Conservation (phyloP, 2,113 vertebrate species). For the Bothrops jararaca region DNA sequence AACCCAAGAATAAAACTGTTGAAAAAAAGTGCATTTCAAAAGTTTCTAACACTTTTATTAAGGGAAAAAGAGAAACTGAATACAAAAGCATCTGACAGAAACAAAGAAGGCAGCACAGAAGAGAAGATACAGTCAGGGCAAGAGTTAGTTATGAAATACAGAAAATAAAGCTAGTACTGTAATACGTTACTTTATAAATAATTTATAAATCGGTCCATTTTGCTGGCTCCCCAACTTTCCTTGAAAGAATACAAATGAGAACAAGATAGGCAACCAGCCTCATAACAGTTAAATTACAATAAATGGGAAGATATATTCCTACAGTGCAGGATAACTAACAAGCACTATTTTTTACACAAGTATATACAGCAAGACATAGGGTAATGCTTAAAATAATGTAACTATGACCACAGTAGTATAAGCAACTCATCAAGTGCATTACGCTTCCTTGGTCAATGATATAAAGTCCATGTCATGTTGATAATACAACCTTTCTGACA, state of each 20-base stretch:
- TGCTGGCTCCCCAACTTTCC: conserved; percentile 3
- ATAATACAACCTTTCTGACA: conserved; percentile 62
- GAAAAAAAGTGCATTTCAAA: conserved; percentile 64
- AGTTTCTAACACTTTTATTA: conserved; percentile 68
- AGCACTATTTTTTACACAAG: conserved; percentile 5
- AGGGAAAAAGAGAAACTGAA: conserved; percentile 54
- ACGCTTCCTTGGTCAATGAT: conserved; percentile 34
- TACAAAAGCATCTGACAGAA: conserved; percentile 68
- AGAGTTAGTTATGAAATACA: conserved; percentile 60
- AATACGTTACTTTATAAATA: conserved; percentile 25
- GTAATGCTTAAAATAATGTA: neutral
- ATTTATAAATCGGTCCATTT: conserved; percentile 25
- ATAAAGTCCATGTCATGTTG: conserved; percentile 53
- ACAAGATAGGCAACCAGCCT: conserved; percentile 22
- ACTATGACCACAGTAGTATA: conserved; percentile 10
- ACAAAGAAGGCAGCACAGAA: conserved; percentile 52
- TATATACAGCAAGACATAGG: conserved; percentile 9
- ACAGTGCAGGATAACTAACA: conserved; percentile 17
- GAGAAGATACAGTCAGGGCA: conserved; percentile 63
- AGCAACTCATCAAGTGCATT: conserved; percentile 22
- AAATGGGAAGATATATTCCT: conserved; percentile 22
- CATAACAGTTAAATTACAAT: conserved; percentile 24
- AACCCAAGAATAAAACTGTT: conserved; percentile 65
- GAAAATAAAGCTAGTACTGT: conserved; percentile 43
- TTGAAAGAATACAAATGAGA: conserved; percentile 15